Evolutionary conservation across 2,113 vertebrate genomes (phyloP).

Genomic region (Mustela nigripes): DNA sequence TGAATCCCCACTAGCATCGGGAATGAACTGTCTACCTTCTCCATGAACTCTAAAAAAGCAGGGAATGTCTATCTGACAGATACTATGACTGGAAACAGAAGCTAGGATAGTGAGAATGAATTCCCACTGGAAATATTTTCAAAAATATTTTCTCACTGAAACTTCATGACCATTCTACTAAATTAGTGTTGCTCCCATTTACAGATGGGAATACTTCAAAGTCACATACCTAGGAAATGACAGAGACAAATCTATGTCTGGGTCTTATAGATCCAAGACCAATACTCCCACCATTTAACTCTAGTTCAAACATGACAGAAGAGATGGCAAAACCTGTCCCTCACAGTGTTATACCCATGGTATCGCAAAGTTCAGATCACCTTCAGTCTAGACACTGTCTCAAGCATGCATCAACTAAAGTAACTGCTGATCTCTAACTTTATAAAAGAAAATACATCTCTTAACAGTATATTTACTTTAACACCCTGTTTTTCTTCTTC

Average conservation of each 20-base stretch:
- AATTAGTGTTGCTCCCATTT: neutral
- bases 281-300: neutral
- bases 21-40: neutral
- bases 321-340: neutral
- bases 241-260: neutral
- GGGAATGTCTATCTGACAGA: accelerated
- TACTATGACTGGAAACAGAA: neutral
- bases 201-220: neutral
- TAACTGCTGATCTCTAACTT: neutral
- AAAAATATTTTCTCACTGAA: neutral
- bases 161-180: neutral
- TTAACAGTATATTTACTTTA: neutral
- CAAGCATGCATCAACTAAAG: neutral
- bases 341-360: accelerated
- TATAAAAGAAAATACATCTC: neutral
- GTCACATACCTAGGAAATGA: neutral
- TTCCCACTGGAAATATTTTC: neutral
- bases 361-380: neutral
- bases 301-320: neutral
- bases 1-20: neutral
- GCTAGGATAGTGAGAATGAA: neutral
- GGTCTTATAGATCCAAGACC: neutral
- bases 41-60: neutral
- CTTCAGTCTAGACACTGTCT: neutral
- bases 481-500: neutral